Evolutionary conservation across 2,113 vertebrate genomes (phyloP), one percentile per base, ranked within the genome.

Genomic region (Brachypteracias leptosomus): DNA sequence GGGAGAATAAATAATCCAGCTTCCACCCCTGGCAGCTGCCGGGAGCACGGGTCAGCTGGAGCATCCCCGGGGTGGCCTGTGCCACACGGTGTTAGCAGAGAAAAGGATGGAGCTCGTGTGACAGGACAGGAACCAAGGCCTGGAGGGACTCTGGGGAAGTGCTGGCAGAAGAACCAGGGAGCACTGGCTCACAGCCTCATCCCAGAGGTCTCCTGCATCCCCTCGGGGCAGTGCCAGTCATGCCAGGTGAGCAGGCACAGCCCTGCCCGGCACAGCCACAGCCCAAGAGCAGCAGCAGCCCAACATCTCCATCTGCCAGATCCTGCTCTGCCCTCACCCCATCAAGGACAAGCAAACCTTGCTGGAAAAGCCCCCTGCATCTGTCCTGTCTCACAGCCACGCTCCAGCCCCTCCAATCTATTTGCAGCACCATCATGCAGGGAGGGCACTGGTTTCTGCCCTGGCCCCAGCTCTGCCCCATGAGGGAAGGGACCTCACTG

Each of bases 401-500:
- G 2, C 33, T 81, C 73, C 66, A 44, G 13, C 35, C 75, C 58
- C 58, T 22, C 40, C 2, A 2, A 57, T 68, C 68, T 74, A 62
- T 89, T 29, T 82, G 44, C 49, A 90, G 89, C 65, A 40, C 26
- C 16, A 10, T 14, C 42, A 14, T 2, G 26, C 8, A 29, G 62
- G 74, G 44, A 40, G 61, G 75, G 62, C 88, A 51, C 55, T 1
- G 47, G 42, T 26, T 89, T 31, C 89, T 31, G 76, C 6, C 54
- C 18, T n/a, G 54, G 38, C 29, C 51, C 11, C 29, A 36, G 86
- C 73, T 59, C 33, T 70, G 91, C 55, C 55, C 8, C 0, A 46
- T 2, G 11, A 67, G 40, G 5, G 0, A 59, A 67, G 52, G 47
- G 40, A 54, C 65, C 0, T 5, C 0, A 36, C 46, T 19, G 11